A percentile compares a stretch with the other conserved stretches of the same genome.
Conservation (phyloP, 2,888 invertebrate species). For the Mesoligia furuncula region DNA sequence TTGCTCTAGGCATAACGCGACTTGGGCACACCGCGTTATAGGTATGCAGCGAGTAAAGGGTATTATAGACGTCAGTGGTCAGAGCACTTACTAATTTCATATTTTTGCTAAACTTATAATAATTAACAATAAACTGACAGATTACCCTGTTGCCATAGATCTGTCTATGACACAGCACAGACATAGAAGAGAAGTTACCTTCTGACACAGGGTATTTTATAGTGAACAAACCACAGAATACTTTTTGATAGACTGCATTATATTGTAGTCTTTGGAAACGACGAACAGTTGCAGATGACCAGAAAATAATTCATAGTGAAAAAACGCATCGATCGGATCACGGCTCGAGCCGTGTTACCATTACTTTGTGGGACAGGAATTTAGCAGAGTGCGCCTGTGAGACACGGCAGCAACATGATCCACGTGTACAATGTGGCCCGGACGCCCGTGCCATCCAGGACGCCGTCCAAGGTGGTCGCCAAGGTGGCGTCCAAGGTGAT, state of each 20-base stretch:
- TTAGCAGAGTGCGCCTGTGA: neutral
- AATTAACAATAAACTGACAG: conserved; percentile 5
- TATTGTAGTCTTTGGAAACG: too few species aligned
- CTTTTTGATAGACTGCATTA: neutral
- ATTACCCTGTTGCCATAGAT: neutral
- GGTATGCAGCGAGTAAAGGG: too few species aligned
- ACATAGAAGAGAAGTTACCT: too few species aligned
- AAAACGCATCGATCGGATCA: neutral
- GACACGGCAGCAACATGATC: conserved; percentile 64
- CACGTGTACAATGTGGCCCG: conserved; percentile 63
- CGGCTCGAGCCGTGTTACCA: neutral
- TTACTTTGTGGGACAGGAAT: neutral
- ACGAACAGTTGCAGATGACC: conserved; percentile 2
- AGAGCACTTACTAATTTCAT: too few species aligned
- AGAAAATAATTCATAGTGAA: neutral
- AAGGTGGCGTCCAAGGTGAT: conserved; percentile 18
- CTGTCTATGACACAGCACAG: too few species aligned
- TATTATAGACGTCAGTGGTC: too few species aligned
- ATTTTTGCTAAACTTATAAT: neutral
- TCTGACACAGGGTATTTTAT: neutral
- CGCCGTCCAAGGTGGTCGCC: neutral
- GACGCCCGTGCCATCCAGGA: neutral
- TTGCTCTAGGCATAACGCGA: too few species aligned
- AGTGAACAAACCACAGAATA: neutral
- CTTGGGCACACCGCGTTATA: too few species aligned